These are phyloP conservation scores for Semotilus atromaculatus DNA, from an alignment of 2,797 vertebrate genomes.

Conservation along the genomic window DNA sequence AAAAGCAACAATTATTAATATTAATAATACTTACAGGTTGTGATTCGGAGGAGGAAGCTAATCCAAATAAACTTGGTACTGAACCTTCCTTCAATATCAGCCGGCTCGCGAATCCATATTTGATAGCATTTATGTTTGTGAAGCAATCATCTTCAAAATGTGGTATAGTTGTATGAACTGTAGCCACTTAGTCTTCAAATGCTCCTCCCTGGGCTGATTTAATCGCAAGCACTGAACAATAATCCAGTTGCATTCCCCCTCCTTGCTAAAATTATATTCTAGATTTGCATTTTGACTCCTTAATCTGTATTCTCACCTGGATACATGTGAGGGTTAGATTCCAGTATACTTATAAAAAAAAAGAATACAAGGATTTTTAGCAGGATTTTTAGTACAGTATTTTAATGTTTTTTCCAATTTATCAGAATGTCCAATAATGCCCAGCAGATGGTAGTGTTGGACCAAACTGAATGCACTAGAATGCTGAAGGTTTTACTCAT, in stretches of 20 bases:
- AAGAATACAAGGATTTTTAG: neutral
- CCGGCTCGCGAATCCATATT: too few species aligned
- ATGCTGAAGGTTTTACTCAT: neutral
- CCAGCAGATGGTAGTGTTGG: conserved; percentile 18
- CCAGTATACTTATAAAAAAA: neutral
- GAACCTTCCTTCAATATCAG: too few species aligned
- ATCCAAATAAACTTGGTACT: too few species aligned
- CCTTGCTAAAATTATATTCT: neutral
- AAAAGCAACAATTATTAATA: too few species aligned
- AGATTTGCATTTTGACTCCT: neutral
- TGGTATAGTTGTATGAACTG: too few species aligned
- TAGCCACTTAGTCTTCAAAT: too few species aligned
- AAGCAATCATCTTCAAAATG: too few species aligned
- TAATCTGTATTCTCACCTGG: neutral
- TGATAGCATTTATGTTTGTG: too few species aligned
- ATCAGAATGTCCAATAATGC: neutral
- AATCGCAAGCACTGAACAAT: neutral
- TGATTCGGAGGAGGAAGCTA: too few species aligned
- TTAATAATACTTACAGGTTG: too few species aligned
- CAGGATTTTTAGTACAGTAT: neutral
- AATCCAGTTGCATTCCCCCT: neutral
- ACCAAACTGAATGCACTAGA: neutral
- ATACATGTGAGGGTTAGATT: neutral
- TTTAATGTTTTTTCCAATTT: neutral
- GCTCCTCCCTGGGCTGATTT: too few species aligned